Conservation (phyloP, 2,113 vertebrate species). For the Leuciscus idus region DNA sequence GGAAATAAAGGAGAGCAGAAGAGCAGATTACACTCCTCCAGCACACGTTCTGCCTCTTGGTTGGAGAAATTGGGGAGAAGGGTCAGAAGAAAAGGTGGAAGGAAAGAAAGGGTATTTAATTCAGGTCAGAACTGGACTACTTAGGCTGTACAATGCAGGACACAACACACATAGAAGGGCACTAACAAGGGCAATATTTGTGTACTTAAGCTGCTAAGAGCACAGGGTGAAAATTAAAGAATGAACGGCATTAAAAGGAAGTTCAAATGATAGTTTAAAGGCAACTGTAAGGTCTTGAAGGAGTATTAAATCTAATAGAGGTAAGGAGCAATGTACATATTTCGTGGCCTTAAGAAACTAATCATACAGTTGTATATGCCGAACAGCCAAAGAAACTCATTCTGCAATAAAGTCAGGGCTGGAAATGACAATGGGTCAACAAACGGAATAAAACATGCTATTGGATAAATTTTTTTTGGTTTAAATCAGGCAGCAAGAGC, state of each 20-base stretch:
- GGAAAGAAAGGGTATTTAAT: slow-evolving; percentile 23
- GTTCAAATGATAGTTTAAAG: neutral
- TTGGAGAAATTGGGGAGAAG: slow-evolving; percentile 12
- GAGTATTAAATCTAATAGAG: neutral
- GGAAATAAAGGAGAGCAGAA: slow-evolving; percentile 69
- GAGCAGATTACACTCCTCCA: slow-evolving; percentile 66
- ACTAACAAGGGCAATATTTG: neutral
- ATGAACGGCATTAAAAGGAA: neutral
- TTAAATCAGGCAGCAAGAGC: neutral
- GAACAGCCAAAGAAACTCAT: neutral
- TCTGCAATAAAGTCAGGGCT: neutral
- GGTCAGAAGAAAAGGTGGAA: slow-evolving; percentile 26
- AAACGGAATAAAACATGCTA: slow-evolving; percentile 37
- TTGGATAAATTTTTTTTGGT: neutral
- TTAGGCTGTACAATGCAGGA: neutral
- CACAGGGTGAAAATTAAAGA: neutral
- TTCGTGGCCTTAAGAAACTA: neutral
- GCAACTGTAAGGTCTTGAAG: neutral
- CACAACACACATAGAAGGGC: neutral
- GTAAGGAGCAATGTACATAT: neutral
- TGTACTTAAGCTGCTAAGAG: slow-evolving; percentile 2
- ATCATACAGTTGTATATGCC: neutral
- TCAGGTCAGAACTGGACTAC: slow-evolving; percentile 6
- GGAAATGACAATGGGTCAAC: neutral
- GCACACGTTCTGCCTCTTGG: slow-evolving; percentile 58